These are phyloP conservation scores for Eulimnadia texana DNA, from an alignment of 1,140 invertebrate species.

Conservation along the genomic window DNA sequence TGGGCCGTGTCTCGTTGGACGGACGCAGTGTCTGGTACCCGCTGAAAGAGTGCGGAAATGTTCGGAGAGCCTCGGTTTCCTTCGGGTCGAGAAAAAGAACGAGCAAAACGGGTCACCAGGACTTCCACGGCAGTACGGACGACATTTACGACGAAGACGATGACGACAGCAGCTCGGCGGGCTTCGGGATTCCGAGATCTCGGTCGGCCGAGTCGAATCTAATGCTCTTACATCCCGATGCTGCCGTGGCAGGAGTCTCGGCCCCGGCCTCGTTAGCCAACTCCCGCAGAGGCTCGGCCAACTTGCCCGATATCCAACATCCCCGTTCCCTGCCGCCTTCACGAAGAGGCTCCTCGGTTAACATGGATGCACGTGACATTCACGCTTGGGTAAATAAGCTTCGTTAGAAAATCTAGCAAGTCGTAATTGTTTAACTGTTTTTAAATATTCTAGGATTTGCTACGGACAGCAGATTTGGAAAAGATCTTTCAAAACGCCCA, in stretches of 20 bases:
- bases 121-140: background rate
- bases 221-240: constrained; percentile 9
- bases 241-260: background rate
- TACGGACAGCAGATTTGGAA: background rate
- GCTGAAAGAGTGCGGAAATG: background rate
- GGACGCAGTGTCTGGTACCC: background rate
- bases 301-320: background rate
- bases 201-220: constrained; percentile 7
- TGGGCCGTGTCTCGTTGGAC: background rate
- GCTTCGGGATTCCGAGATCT: constrained; percentile 4
- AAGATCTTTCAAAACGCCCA: background rate
- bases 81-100: no score
- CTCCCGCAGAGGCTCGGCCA: constrained; percentile 10
- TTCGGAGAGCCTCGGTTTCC: background rate
- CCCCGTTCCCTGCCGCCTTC: constrained; percentile 8
- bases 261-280: constrained; percentile 11
- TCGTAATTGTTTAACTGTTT: background rate
- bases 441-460: background rate
- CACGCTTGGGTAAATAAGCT: background rate
- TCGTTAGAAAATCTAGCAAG: background rate
- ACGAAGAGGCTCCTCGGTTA: constrained; percentile 3
- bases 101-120: no score
- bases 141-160: background rate
- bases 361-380: background rate
- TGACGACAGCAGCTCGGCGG: background rate